Base-by-base conservation (phyloP, 2,113 vertebrate genomes). In the Periophthalmus modestus region DNA sequence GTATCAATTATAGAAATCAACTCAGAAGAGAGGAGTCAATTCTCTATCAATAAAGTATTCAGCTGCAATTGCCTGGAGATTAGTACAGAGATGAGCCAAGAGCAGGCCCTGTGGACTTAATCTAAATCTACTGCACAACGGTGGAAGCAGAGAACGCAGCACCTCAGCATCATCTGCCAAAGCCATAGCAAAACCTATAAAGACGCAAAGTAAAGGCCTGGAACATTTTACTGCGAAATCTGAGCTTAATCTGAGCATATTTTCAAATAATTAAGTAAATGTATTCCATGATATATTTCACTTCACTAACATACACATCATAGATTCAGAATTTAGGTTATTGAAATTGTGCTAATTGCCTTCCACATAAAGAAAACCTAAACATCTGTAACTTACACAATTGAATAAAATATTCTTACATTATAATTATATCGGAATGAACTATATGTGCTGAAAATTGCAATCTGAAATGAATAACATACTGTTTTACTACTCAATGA, bases 1-100 rank as follows among this genome's bases (percentile, higher is more conserved):
- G 82, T 89, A 92, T 92, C 90, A 93, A 90, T 93, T 91, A 91
- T 89, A 88, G 87, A 92, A 90, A 89, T 90, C 83, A 75, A 74
- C 89, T 87, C 81, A 10, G 78, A 89, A 77, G 85, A 88, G 79
- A 54, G 68, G 21, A 91, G 85, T 90, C 89, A 88, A 90, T 92
- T 90, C 88, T 75, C 81, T 85, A 86, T 93, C 90, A 87, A 93
- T 93, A 87, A 89, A 89, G 85, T 89, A 89, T 90, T 90, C 90
- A 88, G 75, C 68, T 19, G 73, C 85, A 91, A 90, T 92, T 69
- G 70, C 81, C 83, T 57, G 68, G 85, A 92, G 91, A 92, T 92
- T 90, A 90, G 73, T 83, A 59, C 66, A 81, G 81, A 87, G 82
- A 91, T 82, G 87, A 91, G 81, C 69, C 57, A 75, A 89, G 82